A percentile compares a stretch with the other conserved stretches of the same genome.
Evolutionary conservation across 2,797 vertebrate species (phyloP).

Genomic region (Morus bassanus): DNA sequence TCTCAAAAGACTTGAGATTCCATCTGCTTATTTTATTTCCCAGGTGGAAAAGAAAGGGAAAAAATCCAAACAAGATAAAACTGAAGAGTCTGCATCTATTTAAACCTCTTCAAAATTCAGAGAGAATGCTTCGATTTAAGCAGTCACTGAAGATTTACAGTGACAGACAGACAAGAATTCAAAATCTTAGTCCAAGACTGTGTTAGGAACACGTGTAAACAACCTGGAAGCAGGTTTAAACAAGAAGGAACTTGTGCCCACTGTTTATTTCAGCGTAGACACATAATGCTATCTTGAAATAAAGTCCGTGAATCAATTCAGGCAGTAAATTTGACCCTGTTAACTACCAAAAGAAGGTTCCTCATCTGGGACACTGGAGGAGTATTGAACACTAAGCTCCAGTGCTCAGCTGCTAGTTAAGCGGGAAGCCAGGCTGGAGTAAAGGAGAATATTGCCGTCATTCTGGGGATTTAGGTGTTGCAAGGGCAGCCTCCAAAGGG

Average conservation of each 20-base stretch:
- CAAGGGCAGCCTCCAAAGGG: neutral
- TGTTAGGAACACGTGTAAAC: neutral
- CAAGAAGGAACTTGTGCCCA: neutral
- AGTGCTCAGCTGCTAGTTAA: neutral
- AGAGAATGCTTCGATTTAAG: neutral
- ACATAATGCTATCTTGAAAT: neutral
- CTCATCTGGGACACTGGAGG: neutral
- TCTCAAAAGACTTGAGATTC: conserved; percentile 23
- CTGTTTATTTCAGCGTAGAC: neutral
- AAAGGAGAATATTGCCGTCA: neutral
- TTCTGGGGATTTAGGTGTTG: neutral
- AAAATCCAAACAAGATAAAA: neutral
- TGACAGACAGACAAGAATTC: neutral
- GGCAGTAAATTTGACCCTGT: neutral
- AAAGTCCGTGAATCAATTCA: neutral
- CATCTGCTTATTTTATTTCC: conserved; percentile 45
- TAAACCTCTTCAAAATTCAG: conserved; percentile 16
- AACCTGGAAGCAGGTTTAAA: neutral
- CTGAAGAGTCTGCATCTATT: neutral
- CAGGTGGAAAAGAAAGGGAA: neutral
- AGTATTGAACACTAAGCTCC: neutral
- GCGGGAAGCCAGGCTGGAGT: neutral
- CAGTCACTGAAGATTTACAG: neutral
- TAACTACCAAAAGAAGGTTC: neutral
- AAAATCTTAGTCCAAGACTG: neutral